phyloP scores from a whole-genome alignment of 2,888 invertebrate genomes.

The Cheilosia vulpina region DNA sequence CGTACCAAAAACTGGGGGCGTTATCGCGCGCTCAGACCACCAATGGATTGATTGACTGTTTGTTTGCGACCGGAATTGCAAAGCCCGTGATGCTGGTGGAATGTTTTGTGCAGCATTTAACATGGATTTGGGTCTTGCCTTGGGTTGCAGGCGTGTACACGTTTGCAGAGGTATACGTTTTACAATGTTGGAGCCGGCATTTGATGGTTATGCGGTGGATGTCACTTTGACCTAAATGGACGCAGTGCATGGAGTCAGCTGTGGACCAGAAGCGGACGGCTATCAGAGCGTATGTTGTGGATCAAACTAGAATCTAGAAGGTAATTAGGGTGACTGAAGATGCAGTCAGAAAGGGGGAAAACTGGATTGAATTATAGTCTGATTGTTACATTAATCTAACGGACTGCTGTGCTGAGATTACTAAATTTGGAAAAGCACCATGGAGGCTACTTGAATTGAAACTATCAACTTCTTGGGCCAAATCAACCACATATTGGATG shows the following conservation, averaged over 20 bases:
- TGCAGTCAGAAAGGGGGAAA: too few species aligned
- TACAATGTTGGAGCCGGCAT: not conserved
- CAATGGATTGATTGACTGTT: constrained; percentile 70
- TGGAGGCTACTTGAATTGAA: too few species aligned
- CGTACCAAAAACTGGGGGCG: constrained; percentile 69
- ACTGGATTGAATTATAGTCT: too few species aligned
- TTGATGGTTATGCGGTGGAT: not conserved
- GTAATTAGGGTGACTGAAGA: too few species aligned
- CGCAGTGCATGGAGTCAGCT: not conserved
- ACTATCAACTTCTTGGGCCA: too few species aligned
- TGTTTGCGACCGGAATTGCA: constrained; percentile 18
- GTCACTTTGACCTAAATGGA: constrained; percentile 5
- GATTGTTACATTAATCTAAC: too few species aligned
- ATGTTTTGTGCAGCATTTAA: constrained; percentile 50
- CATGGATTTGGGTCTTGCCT: constrained; percentile 42
- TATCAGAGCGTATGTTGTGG: not conserved
- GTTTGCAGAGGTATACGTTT: not conserved
- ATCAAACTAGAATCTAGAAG: too few species aligned
- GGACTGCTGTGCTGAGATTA: too few species aligned
- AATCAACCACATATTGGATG: too few species aligned
- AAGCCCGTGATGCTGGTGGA: constrained; percentile 34
- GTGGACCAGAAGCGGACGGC: not conserved
- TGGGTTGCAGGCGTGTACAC: constrained; percentile 8
- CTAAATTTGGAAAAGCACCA: too few species aligned
- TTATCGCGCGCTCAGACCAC: constrained; percentile 68